phyloP scores from a whole-genome alignment of 2,888 invertebrate genomes.

The Dasypolia templi region DNA sequence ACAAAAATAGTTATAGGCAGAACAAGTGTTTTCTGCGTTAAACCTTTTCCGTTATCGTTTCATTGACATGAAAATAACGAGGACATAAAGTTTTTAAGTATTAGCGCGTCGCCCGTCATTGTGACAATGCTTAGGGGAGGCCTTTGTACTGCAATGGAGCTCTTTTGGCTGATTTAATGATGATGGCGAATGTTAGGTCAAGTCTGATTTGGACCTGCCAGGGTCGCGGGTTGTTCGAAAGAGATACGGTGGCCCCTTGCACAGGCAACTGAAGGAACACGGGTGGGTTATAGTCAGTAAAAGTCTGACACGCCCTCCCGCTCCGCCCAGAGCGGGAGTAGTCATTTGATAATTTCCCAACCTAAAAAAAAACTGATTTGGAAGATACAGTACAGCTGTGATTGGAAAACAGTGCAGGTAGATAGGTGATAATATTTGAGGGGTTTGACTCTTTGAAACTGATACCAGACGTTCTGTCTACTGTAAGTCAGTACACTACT shows the following conservation, averaged over 20 bases:
- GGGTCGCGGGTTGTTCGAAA: too few species aligned
- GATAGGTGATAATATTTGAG: neutral
- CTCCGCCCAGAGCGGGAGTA: too few species aligned
- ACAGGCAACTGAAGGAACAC: too few species aligned
- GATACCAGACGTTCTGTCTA: neutral
- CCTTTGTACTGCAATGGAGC: neutral
- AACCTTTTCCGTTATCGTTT: neutral
- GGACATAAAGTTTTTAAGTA: slow-evolving; percentile 4
- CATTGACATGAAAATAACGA: slow-evolving; percentile 1
- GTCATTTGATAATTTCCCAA: too few species aligned
- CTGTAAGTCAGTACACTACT: too few species aligned
- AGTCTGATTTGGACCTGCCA: neutral
- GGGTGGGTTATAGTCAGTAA: too few species aligned
- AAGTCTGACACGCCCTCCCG: too few species aligned
- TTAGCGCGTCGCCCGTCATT: neutral
- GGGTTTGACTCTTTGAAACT: neutral
- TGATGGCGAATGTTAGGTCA: neutral
- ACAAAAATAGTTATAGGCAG: too few species aligned
- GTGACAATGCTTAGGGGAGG: neutral
- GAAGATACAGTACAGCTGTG: neutral
- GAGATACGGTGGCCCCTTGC: too few species aligned
- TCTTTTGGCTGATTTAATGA: too few species aligned
- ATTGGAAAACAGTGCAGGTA: neutral
- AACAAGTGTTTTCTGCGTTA: too few species aligned
- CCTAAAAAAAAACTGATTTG: too few species aligned